Evolutionary conservation across 2,888 invertebrate genomes (phyloP), one percentile per base, ranked within the genome.

Genomic region (Lithodes maja): DNA sequence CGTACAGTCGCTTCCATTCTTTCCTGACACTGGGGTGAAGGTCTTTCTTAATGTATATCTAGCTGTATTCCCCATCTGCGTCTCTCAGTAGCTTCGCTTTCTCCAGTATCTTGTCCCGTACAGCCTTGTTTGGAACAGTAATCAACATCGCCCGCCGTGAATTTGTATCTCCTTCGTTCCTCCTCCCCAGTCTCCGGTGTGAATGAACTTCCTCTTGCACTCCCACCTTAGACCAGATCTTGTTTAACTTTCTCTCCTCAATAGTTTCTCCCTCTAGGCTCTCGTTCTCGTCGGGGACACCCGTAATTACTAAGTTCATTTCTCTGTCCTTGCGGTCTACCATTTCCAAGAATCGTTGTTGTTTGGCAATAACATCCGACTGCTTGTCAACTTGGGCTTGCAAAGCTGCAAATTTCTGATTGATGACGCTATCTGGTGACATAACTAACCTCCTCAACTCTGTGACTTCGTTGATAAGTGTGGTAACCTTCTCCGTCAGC

Each of bases 101-200:
- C 1, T 78, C 78, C 78, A 78, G 52, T 1, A 78, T 52, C 12
- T 2, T 78, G 52, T 78, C 78, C 12, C 52, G 2, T 12, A 53
- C 7, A 52, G n/a, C 3, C 53, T 78, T 78, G n/a, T 52, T 78
- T n/a, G 50, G 1, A 49, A 78, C 7, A 5, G 78, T 78, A 0
- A 50, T 53, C 15, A 78, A 15, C 12, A 78, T 78, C 52, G 78
- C 52, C 12, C 52, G 78, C 5, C 52, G 53, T 5, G 5, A 52
- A n/a, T 50, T 50, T 5, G 15, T 52, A 61, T 1, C 50, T 15
- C 78, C 78, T 1, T 1, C 61, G 61, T 61, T 61, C 78, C 52
- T 78, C 78, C 15, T 78, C n/a, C 78, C 78, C 1, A 78, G 78
- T 53, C 78, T 78, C n/a, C 78, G 49, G 52, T 78, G 78, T 78